A percentile compares a stretch with the other conserved stretches of the same genome.
Evolutionary conservation across 2,888 invertebrate species (phyloP).

Genomic region (Galerucella nymphaeae): DNA sequence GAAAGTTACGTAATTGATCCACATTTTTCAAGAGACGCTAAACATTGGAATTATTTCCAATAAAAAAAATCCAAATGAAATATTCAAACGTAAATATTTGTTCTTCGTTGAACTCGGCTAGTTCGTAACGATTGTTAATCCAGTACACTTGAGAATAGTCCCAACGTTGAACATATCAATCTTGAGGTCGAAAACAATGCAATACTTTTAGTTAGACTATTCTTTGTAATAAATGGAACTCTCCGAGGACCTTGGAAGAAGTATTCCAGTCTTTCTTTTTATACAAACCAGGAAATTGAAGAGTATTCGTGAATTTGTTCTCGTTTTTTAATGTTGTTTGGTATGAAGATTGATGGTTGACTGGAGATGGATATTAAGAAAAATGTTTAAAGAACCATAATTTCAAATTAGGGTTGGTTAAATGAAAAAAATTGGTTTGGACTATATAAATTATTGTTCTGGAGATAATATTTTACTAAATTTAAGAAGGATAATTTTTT

Average conservation of each 20-base stretch:
- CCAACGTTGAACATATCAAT: constrained; percentile 20
- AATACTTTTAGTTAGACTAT: constrained; percentile 13
- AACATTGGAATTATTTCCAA: too few species aligned
- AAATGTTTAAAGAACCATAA: constrained; percentile 14
- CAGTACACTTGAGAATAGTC: not conserved
- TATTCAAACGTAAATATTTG: too few species aligned
- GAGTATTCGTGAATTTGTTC: constrained; percentile 20
- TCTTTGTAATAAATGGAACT: constrained; percentile 34
- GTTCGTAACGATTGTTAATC: constrained; percentile 15
- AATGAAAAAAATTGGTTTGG: not conserved
- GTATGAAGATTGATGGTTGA: constrained; percentile 30
- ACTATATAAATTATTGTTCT: too few species aligned
- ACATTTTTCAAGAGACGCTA: too few species aligned
- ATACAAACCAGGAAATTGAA: constrained; percentile 26
- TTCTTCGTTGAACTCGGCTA: not conserved
- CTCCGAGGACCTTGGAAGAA: constrained; percentile 6
- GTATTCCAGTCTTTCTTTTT: constrained; percentile 7
- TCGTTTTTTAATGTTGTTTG: constrained; percentile 23
- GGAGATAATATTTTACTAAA: too few species aligned
- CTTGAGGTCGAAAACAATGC: constrained; percentile 25
- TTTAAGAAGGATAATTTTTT: not conserved
- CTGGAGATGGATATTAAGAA: constrained; percentile 14
- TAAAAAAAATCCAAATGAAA: too few species aligned
- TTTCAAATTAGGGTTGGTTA: not conserved
- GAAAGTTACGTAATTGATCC: too few species aligned